Evolutionary conservation across 1,140 invertebrate species (phyloP), one percentile per base, ranked within the genome.

Genomic region (Pararge aegeria): DNA sequence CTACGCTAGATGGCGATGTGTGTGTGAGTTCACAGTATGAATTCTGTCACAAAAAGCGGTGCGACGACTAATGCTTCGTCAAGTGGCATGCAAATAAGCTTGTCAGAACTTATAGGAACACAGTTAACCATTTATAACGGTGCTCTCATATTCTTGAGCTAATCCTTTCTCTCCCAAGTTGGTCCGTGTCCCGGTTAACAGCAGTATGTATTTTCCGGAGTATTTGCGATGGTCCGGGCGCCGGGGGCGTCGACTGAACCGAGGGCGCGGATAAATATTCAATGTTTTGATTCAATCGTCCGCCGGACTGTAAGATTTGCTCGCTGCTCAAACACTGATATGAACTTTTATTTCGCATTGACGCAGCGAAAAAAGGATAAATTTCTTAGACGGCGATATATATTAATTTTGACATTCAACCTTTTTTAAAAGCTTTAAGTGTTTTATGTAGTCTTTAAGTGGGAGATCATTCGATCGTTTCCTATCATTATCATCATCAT

Each of bases 271-370:
- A 84, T 84, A 84, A 84, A 84, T 80, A 84, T 84, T 84, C 74
- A 76, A 80, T 84, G 76, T 82, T 84, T 80, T 82, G 71, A 80
- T 84, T 84, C 72, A 80, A 82, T 82, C 73, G 75, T 58, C 61
- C 53, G 51, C 42, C 52, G 49, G 48, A 40, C 58, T 29, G 27
- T 37, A 18, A 49, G 57, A 15, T 48, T 19, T 13, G 21, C 12
- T 12, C 24, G 38, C 48, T 58, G 55, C 19, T 48, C 50, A 60
- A 60, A 60, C 29, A 60, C 29, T 38, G 55, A 64, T 57, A 57
- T 30, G 49, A 48, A 19, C 40, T 55, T 13, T 15, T 59, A 51
- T 42, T 61, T 54, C 5, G 34, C 40, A 50, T 55, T 55, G 51
- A 48, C 29, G n/a, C 13, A 46, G 19, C 40, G 48, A 48, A 24